Conservation (phyloP, 1,140 invertebrate genomes). For the Acromyrmex charruanus region DNA sequence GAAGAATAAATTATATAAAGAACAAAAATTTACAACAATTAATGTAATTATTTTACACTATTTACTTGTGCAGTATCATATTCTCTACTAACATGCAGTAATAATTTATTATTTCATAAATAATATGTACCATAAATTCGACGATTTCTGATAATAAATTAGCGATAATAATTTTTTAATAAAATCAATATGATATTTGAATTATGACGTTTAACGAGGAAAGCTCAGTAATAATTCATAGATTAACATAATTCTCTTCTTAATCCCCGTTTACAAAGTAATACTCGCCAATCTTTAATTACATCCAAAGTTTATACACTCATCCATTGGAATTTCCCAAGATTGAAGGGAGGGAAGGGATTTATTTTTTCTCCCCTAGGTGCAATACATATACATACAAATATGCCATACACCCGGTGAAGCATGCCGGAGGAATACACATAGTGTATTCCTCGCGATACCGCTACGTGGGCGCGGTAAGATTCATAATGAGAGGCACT, state of each 20-base stretch:
- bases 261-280: not conserved
- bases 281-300: not conserved
- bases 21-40: not conserved
- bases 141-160: not conserved
- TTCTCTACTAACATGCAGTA: not conserved
- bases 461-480: constrained; percentile 80
- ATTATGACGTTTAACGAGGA: not conserved
- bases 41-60: not conserved
- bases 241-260: not conserved
- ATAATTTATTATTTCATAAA: not conserved
- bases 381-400: not conserved
- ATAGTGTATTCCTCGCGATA: constrained; percentile 60
- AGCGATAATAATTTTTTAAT: not conserved
- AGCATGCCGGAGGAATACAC: constrained; percentile 69
- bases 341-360: not conserved
- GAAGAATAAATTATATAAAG: not conserved
- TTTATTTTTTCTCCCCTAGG: constrained; percentile 17
- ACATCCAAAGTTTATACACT: not conserved
- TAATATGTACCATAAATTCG: not conserved
- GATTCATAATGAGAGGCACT: constrained; percentile 78
- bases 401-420: constrained; percentile 68
- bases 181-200: not conserved
- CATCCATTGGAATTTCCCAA: not conserved
- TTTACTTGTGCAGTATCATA: not conserved
- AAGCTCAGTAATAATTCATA: not conserved